Base-by-base conservation (phyloP, 2,113 vertebrate species). In the Illadopsis cleaveri region DNA sequence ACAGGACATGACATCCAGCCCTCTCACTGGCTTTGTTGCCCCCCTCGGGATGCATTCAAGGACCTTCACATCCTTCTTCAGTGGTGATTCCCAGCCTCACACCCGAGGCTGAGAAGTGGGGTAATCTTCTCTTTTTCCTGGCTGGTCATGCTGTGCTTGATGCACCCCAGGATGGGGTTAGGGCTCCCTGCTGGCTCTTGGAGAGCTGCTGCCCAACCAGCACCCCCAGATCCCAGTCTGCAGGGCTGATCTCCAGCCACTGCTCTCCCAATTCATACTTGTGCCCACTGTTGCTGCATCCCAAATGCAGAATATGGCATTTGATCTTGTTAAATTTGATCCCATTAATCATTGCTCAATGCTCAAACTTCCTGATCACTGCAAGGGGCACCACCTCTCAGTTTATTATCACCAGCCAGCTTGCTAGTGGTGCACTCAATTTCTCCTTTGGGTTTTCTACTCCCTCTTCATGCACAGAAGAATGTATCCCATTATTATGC, bases 141-240 rank as follows among this genome's bases (percentile, higher is more conserved):
- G 10, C 38, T 53, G 33, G 6, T n/a, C 0, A 0, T 53, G n/a
- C 15, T n/a, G 20, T 28, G 31, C 45, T 60, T 0, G 0, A 5
- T 22, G 62, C 9, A 47, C 3, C 6, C 24, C 11, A 54, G 40
- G 40, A 15, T 60, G 38, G n/a, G 13, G 3, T 25, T 68, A 10
- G 51, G 45, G 33, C 38, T 45, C n/a, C 5, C 28, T 51, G 24
- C 60, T 53, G 53, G 33, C 28, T n/a, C 38, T 22, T 45, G 45
- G 16, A 40, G n/a, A 53, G 38, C 38, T 45, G 53, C 61, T 82
- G 53, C 15, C 51, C 23, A 37, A 5, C 15, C 56, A 54, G 40
- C 48, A 71, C 4, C 8, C 16, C 14, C 28, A n/a, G 13, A 60
- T 18, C 38, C 45, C 10, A 28, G 48, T 23, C 56, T 89, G 31